These are phyloP conservation scores for Spongia lamella DNA, from an alignment of 37 sponge, comb jelly and placozoan species.

Conservation along the genomic window DNA sequence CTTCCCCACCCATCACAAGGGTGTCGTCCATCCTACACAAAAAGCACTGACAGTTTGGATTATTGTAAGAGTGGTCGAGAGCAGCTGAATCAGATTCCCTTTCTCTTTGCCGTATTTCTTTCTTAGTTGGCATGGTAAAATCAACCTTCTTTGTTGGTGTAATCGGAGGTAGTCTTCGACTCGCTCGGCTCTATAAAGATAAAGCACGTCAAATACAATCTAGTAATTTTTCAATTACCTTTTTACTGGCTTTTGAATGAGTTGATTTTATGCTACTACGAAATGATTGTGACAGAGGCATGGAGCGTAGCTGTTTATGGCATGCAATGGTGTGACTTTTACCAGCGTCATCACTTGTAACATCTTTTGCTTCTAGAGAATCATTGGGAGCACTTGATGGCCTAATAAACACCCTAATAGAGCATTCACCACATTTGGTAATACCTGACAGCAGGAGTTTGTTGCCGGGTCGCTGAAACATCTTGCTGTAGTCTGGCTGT, in stretches of 20 bases:
- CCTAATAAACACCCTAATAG: neutral
- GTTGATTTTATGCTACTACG: neutral
- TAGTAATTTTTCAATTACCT: slow-evolving; percentile 5
- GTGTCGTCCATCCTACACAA: slow-evolving; percentile 46
- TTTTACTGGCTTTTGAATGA: slow-evolving; percentile 1
- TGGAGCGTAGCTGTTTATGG: too few relatives aligned
- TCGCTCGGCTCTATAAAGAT: slow-evolving; percentile 34
- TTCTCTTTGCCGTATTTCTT: slow-evolving; percentile 22
- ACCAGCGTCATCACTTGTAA: neutral
- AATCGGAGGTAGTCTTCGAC: slow-evolving; percentile 70
- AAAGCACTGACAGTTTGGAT: slow-evolving; percentile 57
- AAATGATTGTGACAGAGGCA: too few relatives aligned
- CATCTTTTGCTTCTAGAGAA: slow-evolving; percentile 17
- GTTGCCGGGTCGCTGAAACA: neutral
- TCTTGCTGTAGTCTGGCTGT: slow-evolving; percentile 67
- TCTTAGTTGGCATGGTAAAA: slow-evolving; percentile 35
- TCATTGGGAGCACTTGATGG: slow-evolving; percentile 52
- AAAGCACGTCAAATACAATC: neutral
- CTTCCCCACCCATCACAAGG: slow-evolving; percentile 9
- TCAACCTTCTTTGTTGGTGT: slow-evolving; percentile 7
- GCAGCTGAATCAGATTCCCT: slow-evolving; percentile 16
- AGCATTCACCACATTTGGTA: neutral
- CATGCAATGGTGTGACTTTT: neutral
- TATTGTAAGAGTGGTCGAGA: slow-evolving; percentile 50
- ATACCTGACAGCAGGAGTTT: neutral